Percentiles rank a stretch among this genome's conserved stretches.
Conservation (phyloP, 2,888 invertebrate genomes). For the Drosophila hawaiiensis region DNA sequence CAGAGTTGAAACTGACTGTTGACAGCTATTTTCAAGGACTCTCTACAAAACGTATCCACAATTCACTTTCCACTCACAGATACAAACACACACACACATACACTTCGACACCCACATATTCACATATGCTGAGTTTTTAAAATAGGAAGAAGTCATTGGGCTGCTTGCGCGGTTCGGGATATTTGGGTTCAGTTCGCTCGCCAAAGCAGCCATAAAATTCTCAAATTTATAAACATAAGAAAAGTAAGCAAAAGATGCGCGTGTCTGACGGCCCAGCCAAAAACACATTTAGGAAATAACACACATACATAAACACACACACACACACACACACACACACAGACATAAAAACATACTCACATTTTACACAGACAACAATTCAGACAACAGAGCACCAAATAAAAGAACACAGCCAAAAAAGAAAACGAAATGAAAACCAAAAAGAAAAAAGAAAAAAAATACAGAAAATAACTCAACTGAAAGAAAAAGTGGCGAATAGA, state of each 20-base stretch:
- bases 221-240: conserved; percentile 70
- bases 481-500: conserved; percentile 62
- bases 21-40: conserved; percentile 74
- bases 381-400: conserved; percentile 33
- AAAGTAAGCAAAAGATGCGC: conserved; percentile 62
- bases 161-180: conserved; percentile 13
- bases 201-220: conserved; percentile 67
- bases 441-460: conserved; percentile 4
- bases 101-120: conserved; percentile 3
- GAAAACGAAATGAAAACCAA: conserved; percentile 29
- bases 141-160: conserved; percentile 31
- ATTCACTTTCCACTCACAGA: conserved; percentile 34
- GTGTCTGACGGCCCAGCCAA: conserved; percentile 56
- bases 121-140: conserved; percentile 34
- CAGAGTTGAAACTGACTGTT: conserved; percentile 44
- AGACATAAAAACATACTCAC: conserved; percentile 23
- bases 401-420: conserved; percentile 11
- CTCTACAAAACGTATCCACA: conserved; percentile 5
- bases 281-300: conserved; percentile 68
- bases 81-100: conserved; percentile 10
- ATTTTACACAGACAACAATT: conserved; percentile 28
- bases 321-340: conserved; percentile 10
- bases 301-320: not conserved
- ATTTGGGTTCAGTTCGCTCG: conserved; percentile 42
- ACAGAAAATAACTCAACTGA: conserved; percentile 44